phyloP scores from a whole-genome alignment of 2,888 invertebrate genomes.

The Cremastinae sp. region DNA sequence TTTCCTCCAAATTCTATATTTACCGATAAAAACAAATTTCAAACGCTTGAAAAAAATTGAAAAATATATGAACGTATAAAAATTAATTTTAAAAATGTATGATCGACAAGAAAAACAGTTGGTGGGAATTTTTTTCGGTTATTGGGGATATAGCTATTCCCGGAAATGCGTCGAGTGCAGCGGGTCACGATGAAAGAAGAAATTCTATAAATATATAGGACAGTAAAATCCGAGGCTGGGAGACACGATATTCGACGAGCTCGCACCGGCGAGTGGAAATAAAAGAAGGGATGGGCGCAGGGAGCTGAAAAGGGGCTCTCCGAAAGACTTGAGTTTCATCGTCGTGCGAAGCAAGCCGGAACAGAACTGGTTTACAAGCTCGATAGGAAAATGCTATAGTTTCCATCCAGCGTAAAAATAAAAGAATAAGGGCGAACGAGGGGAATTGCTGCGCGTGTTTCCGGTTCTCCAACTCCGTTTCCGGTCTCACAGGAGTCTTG shows the following conservation, averaged over 20 bases:
- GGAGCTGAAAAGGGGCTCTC: conserved; percentile 37
- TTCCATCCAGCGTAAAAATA: conserved; percentile 3
- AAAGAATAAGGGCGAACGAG: conserved; percentile 24
- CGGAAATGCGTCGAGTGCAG: conserved; percentile 43
- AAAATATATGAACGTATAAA: neutral
- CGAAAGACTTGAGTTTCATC: conserved; percentile 46
- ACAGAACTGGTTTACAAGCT: conserved; percentile 55
- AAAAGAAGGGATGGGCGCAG: neutral
- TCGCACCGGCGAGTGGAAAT: conserved; percentile 3
- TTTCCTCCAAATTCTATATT: neutral
- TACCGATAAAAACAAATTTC: neutral
- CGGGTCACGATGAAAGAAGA: conserved; percentile 57
- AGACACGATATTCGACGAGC: conserved; percentile 48
- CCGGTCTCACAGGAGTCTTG: conserved; percentile 60
- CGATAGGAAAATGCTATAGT: conserved; percentile 18
- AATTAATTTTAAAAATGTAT: neutral
- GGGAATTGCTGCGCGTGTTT: conserved; percentile 28
- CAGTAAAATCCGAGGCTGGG: conserved; percentile 40
- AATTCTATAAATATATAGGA: conserved; percentile 58
- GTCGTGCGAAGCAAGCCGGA: conserved; percentile 56
- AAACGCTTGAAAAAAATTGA: neutral
- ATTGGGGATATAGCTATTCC: conserved; percentile 40
- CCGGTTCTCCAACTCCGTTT: conserved; percentile 63
- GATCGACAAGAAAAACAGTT: too few species aligned
- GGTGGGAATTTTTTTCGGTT: neutral